These are phyloP conservation scores for Hylaea fasciaria DNA, from an alignment of 2,888 invertebrate genomes.

Conservation along the genomic window DNA sequence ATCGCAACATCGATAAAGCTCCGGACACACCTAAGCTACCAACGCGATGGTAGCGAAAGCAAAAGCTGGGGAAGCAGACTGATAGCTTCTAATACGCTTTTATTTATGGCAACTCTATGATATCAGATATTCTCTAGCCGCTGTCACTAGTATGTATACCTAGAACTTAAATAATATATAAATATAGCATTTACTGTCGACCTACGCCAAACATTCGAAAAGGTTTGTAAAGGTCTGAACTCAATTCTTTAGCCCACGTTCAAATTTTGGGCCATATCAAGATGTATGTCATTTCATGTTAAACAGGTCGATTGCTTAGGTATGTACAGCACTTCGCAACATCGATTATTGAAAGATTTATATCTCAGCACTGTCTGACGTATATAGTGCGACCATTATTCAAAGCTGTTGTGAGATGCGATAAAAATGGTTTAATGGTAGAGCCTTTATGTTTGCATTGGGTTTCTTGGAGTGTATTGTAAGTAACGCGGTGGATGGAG, in stretches of 20 bases:
- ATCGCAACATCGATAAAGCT: conserved; percentile 68
- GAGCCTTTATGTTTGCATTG: conserved; percentile 32
- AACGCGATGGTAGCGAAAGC: background rate
- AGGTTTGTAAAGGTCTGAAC: no score
- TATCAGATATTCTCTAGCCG: no score
- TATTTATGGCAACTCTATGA: no score
- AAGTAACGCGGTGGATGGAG: conserved; percentile 1
- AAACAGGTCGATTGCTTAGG: conserved; percentile 9
- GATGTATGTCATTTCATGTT: no score
- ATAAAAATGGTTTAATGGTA: conserved; percentile 60
- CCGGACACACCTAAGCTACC: conserved; percentile 12
- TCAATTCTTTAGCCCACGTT: no score
- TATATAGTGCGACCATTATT: conserved; percentile 74
- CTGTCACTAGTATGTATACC: no score
- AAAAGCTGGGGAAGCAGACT: background rate
- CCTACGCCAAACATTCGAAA: no score
- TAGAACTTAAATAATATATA: no score
- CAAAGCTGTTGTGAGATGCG: conserved; percentile 71
- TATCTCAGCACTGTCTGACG: conserved; percentile 70
- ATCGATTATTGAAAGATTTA: conserved; percentile 83
- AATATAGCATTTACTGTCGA: no score
- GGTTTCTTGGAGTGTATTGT: conserved; percentile 22
- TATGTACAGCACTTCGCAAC: conserved; percentile 45
- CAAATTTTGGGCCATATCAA: no score
- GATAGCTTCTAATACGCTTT: no score